These are phyloP conservation scores for Rhea pennata DNA, from an alignment of 2,113 vertebrate genomes.

Conservation along the genomic window DNA sequence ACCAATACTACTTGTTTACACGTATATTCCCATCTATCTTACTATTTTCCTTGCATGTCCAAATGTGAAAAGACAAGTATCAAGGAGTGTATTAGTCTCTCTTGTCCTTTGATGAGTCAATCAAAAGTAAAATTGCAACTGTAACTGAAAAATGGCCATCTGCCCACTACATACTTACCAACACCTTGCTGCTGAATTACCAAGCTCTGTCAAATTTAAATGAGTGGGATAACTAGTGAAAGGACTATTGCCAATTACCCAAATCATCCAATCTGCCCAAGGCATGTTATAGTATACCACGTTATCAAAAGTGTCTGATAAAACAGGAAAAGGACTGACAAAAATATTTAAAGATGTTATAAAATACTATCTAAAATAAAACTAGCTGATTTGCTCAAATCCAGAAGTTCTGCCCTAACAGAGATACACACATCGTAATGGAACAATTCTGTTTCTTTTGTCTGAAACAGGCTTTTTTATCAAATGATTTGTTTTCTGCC, in stretches of 20 bases:
- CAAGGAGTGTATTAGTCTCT: not conserved
- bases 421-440: accelerated
- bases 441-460: not conserved
- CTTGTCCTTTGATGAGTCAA: not conserved
- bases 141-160: not conserved
- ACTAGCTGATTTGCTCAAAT: not conserved
- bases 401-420: not conserved
- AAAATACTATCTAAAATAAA: not conserved
- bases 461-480: not conserved
- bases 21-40: not conserved
- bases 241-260: not conserved
- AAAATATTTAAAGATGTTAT: not conserved
- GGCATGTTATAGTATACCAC: not conserved
- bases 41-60: not conserved
- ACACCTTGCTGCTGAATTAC: not conserved
- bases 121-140: not conserved
- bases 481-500: not conserved
- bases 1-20: not conserved
- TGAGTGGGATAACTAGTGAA: not conserved
- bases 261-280: not conserved
- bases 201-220: not conserved
- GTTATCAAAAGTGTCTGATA: not conserved
- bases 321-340: not conserved
- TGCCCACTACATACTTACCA: not conserved
- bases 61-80: not conserved